Evolutionary conservation across 2,888 invertebrate species (phyloP).

Genomic region (Parnassius mnemosyne): DNA sequence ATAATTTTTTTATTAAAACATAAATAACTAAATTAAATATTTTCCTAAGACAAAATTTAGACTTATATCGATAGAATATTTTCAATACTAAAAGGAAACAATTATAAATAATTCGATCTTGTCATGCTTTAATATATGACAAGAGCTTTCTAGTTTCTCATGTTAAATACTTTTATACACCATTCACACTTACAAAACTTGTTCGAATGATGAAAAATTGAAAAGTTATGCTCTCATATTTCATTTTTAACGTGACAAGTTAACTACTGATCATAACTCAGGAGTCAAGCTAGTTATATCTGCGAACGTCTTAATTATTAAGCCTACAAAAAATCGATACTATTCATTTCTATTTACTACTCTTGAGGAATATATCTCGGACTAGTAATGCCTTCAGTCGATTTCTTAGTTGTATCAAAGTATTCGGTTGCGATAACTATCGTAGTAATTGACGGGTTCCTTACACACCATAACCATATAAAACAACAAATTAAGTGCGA

Average conservation of each 20-base stretch:
- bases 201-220: background rate
- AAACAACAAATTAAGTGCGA: slow-evolving; percentile 50
- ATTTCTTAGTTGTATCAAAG: slow-evolving; percentile 7
- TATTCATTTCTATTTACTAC: background rate
- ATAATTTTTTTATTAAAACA: too few species aligned
- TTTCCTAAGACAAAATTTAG: too few species aligned
- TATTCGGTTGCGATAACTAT: slow-evolving; percentile 10
- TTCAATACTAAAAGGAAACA: too few species aligned
- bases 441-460: slow-evolving; percentile 29
- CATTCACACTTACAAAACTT: too few species aligned
- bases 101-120: too few species aligned
- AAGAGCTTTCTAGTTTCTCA: too few species aligned
- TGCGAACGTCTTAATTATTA: slow-evolving; percentile 14
- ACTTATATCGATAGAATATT: too few species aligned
- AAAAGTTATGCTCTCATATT: slow-evolving; percentile 1
- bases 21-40: too few species aligned
- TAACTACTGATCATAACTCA: slow-evolving; percentile 3
- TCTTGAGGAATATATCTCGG: slow-evolving; percentile 1
- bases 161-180: too few species aligned
- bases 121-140: too few species aligned
- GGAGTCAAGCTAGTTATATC: slow-evolving; percentile 3
- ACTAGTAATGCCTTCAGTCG: background rate
- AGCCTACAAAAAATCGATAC: background rate
- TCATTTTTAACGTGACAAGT: slow-evolving; percentile 3
- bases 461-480: slow-evolving; percentile 34